Evolutionary conservation across 2,797 vertebrate genomes (phyloP).

Genomic region (Gephyroberyx darwinii): DNA sequence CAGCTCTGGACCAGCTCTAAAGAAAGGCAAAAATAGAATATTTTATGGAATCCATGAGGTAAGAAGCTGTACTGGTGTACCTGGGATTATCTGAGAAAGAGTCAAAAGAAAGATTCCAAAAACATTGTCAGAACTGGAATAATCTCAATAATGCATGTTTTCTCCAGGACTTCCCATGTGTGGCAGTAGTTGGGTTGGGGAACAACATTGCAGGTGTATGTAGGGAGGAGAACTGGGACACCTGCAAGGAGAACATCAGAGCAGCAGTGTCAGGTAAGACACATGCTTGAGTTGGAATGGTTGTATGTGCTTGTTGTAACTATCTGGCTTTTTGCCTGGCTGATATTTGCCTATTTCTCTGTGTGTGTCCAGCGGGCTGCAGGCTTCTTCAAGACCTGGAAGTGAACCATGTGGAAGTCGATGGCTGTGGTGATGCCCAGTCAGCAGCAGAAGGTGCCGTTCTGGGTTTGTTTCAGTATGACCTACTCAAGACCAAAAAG

Average conservation of each 20-base stretch:
- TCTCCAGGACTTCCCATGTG: constrained; percentile 88
- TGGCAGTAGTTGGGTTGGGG: constrained; percentile 91
- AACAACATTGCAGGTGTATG: constrained; percentile 84
- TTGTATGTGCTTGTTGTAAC: not conserved
- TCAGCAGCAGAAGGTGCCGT: constrained; percentile 93
- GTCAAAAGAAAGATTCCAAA: not conserved
- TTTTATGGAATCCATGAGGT: constrained; percentile 96
- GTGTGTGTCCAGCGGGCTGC: constrained; percentile 85
- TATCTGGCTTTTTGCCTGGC: not conserved
- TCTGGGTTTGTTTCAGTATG: constrained; percentile 91
- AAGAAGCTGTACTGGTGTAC: constrained; percentile 26
- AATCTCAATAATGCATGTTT: not conserved
- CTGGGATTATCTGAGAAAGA: too few species aligned
- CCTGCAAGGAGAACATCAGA: constrained; percentile 91
- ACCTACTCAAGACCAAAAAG: constrained; percentile 93
- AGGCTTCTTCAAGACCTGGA: constrained; percentile 91
- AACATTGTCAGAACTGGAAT: not conserved
- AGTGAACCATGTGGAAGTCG: constrained; percentile 88
- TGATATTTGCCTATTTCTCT: constrained; percentile 8
- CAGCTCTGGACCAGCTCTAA: constrained; percentile 92
- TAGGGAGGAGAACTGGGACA: constrained; percentile 89
- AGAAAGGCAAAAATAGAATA: constrained; percentile 90
- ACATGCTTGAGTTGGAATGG: not conserved
- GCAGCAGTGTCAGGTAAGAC: constrained; percentile 87
- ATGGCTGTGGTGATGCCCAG: constrained; percentile 91